Evolutionary conservation across 2,113 vertebrate genomes (phyloP).

Genomic region (Rostratula benghalensis): DNA sequence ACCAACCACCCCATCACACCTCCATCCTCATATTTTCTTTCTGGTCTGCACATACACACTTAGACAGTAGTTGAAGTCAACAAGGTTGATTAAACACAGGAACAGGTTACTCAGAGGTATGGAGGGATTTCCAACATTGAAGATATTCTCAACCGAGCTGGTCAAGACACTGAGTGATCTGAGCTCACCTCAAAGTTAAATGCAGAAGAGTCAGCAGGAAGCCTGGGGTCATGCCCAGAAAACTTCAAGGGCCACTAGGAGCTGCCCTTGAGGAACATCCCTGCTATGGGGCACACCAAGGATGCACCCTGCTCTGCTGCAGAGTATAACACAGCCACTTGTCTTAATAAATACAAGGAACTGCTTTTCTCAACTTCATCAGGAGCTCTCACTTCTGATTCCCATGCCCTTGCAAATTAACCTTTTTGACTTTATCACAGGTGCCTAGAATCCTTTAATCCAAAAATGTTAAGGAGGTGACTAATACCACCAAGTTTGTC

Average conservation of each 20-base stretch:
- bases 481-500: neutral
- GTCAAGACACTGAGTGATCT: neutral
- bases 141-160: neutral
- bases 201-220: neutral
- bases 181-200: neutral
- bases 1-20: neutral
- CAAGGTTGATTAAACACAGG: neutral
- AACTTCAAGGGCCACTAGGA: neutral
- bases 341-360: neutral
- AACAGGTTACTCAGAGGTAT: neutral
- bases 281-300: neutral
- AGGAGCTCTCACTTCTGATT: neutral
- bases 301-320: neutral
- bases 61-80: neutral
- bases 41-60: neutral
- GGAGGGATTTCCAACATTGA: neutral
- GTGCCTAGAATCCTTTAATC: neutral
- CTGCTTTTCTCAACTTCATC: neutral
- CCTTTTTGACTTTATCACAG: neutral
- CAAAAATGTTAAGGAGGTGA: neutral
- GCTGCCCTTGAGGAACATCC: neutral
- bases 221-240: no score
- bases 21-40: neutral
- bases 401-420: rapidly evolving
- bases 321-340: no score